Conservation (phyloP, 92 coral and sea anemone genomes). For the Montipora capitata region DNA sequence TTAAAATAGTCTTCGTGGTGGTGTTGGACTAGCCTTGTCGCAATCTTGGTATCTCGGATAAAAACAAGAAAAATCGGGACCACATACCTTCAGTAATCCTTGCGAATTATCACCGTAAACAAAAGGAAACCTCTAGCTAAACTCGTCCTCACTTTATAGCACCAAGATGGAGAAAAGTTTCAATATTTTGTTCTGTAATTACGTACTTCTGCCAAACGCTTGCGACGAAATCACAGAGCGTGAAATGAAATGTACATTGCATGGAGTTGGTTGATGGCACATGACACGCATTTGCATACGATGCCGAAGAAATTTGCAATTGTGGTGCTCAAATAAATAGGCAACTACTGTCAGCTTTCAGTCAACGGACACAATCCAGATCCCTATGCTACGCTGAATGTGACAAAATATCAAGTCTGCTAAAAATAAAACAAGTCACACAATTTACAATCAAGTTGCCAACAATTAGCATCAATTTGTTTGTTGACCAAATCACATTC, state of each 20-base stretch:
- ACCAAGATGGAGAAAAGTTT: not conserved
- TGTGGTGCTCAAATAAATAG: too few species aligned
- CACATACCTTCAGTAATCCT: constrained; percentile 13
- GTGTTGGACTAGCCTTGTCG: not conserved
- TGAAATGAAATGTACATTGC: constrained; percentile 12
- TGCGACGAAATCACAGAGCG: constrained; percentile 43
- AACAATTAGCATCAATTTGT: too few species aligned
- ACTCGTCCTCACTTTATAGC: not conserved
- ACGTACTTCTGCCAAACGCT: not conserved
- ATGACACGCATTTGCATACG: constrained; percentile 26
- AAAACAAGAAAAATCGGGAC: not conserved
- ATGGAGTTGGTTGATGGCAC: not conserved
- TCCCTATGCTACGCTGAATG: too few species aligned
- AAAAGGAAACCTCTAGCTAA: not conserved
- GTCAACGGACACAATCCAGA: too few species aligned
- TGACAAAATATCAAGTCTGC: too few species aligned
- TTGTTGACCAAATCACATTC: too few species aligned
- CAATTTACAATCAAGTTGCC: too few species aligned
- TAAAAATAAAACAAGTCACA: too few species aligned
- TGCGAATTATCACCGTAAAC: not conserved
- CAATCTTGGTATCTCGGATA: not conserved
- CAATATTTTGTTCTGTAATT: not conserved
- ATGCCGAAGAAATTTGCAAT: not conserved
- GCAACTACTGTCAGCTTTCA: too few species aligned
- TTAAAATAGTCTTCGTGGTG: not conserved